These are phyloP conservation scores for Alethe diademata DNA, from an alignment of 2,113 vertebrate species.

Conservation along the genomic window DNA sequence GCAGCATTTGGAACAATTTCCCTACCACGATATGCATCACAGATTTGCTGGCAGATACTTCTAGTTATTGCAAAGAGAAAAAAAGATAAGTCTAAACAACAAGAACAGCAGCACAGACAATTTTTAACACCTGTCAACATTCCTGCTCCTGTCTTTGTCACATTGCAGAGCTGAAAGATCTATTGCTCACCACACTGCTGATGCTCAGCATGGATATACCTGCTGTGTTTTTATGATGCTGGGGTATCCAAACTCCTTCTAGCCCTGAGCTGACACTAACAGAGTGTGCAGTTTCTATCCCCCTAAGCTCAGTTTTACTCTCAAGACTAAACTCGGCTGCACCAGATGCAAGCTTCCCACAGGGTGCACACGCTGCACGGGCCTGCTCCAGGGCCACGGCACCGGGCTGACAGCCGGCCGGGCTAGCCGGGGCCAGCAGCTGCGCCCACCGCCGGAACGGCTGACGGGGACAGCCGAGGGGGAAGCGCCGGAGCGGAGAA, in stretches of 20 bases:
- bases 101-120: not conserved
- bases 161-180: not conserved
- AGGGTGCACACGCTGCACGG: not conserved
- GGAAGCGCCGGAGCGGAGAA: not conserved
- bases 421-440: not conserved
- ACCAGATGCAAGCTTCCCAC: not conserved
- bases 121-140: not conserved
- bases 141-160: not conserved
- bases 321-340: fast-evolving
- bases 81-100: not conserved
- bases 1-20: not conserved
- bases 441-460: not conserved
- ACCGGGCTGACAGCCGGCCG: fast-evolving
- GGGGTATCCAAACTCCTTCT: fast-evolving
- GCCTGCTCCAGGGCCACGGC: not conserved
- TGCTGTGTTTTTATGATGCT: fast-evolving
- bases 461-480: fast-evolving
- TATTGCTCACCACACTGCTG: fast-evolving
- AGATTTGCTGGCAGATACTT: not conserved
- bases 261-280: not conserved
- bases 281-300: not conserved
- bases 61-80: not conserved
- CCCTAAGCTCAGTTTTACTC: not conserved
- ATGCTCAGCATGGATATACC: fast-evolving
- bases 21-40: not conserved